Evolutionary conservation across 1,140 invertebrate genomes (phyloP).

Genomic region (Macrotrachela quadricornifera): DNA sequence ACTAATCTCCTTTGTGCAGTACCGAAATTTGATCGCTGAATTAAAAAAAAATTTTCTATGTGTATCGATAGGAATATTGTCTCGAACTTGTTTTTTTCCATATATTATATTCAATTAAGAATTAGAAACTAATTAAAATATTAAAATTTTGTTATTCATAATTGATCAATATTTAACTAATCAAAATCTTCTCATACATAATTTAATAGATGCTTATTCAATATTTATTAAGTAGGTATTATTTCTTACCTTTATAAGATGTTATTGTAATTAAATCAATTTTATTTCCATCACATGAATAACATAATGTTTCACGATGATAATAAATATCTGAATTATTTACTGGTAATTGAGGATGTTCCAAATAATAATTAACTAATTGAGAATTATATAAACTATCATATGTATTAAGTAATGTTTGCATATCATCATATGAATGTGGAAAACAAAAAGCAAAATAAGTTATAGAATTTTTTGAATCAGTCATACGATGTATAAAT

Average conservation of each 20-base stretch:
- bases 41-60: too few relatives aligned
- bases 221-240: slow-evolving; percentile 4
- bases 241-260: slow-evolving; percentile 50
- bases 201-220: too few relatives aligned
- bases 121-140: too few relatives aligned
- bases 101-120: too few relatives aligned
- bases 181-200: too few relatives aligned
- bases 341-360: background rate
- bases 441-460: slow-evolving; percentile 83
- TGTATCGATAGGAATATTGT: too few relatives aligned
- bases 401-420: slow-evolving; percentile 42
- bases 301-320: slow-evolving; percentile 54
- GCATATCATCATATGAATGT: slow-evolving; percentile 58
- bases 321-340: slow-evolving; percentile 50
- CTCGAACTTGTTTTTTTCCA: too few relatives aligned
- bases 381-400: slow-evolving; percentile 26
- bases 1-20: too few relatives aligned
- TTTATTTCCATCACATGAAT: slow-evolving; percentile 27
- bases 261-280: slow-evolving; percentile 28
- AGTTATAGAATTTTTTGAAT: slow-evolving; percentile 46
- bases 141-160: too few relatives aligned
- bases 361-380: background rate
- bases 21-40: too few relatives aligned
- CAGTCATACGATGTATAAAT: slow-evolving; percentile 51
- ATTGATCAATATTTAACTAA: too few relatives aligned